Base-by-base conservation (phyloP, 2,888 invertebrate species). In the Phyllotreta cruciferae region DNA sequence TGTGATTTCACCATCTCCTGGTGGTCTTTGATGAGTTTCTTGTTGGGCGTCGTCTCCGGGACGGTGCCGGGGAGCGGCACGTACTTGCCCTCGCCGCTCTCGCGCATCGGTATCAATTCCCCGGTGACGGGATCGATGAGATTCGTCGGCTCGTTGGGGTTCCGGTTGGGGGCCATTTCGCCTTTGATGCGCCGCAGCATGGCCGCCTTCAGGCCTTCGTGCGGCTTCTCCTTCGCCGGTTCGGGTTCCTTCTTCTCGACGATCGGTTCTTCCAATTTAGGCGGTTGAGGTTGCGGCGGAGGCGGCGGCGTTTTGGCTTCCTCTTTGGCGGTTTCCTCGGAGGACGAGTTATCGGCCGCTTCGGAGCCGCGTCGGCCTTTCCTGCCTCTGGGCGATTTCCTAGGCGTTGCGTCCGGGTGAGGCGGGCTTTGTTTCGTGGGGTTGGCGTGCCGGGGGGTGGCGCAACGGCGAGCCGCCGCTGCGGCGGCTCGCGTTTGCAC, bases 81-180 rank as follows among this genome's bases (percentile, higher is more conserved):
- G 75, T 88, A 88, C 70, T 86, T 85, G 8, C 88, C 88, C 74
- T 90, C 90, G 74, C 90, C 90, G 52, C 87, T 87, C 71, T 89
- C 89, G 73, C 87, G 83, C 85, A 89, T 87, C 0, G 88, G 88
- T 61, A 87, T 88, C 37, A 91, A 80, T 70, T 89, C 82, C 1
- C 91, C 91, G 0, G 90, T 91, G 0, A 90, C 90, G 0, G 91
- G 90, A 80, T 91, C 91, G 45, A 91, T 89, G 11, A 90, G 77
- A 3, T 87, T 87, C 73, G 86, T 85, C 0, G 89, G 87, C 73
- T 89, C 89, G 7, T 83, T 81, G 38, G 81, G 81, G 47, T 74
- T 74, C n/a, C 50, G n/a, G 41, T 38, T 62, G 4, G 56, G 36
- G 8, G 1, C 34, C 69, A 76, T 63, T 60, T 81, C 81, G 13